Evolutionary conservation across 2,888 invertebrate species (phyloP).

Genomic region (Lasioglossum morio): DNA sequence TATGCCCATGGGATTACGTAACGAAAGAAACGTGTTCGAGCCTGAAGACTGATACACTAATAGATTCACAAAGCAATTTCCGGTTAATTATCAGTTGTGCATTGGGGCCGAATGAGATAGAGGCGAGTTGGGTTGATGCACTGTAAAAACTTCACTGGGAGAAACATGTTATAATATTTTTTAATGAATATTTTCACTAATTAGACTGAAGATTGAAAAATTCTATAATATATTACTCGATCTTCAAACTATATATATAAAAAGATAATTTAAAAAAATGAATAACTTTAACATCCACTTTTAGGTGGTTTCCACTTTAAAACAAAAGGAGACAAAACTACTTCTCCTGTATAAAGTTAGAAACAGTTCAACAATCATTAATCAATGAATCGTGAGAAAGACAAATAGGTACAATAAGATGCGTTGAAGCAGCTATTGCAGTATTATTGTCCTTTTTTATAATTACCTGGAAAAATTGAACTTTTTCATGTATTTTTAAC

Average conservation of each 20-base stretch:
- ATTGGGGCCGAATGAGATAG: slow-evolving; percentile 35
- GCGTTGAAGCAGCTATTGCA: too few species aligned
- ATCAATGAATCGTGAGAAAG: too few species aligned
- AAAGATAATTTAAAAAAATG: background rate
- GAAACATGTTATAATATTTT: background rate
- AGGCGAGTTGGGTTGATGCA: background rate
- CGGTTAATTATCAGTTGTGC: slow-evolving; percentile 18
- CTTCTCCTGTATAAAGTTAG: too few species aligned
- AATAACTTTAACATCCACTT: too few species aligned
- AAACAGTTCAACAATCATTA: too few species aligned
- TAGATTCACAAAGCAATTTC: slow-evolving; percentile 22
- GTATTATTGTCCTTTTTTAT: too few species aligned
- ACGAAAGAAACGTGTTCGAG: slow-evolving; percentile 20
- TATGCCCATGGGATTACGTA: background rate
- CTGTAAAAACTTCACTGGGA: background rate
- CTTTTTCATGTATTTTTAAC: too few species aligned
- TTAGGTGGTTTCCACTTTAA: too few species aligned
- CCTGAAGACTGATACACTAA: background rate
- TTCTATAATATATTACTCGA: background rate
- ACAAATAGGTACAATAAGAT: too few species aligned
- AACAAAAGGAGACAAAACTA: too few species aligned
- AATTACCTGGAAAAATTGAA: too few species aligned
- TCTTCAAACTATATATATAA: background rate
- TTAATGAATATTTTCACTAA: background rate
- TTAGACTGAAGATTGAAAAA: background rate